These are phyloP conservation scores for Accipiter virgatus DNA, from an alignment of 2,113 vertebrate genomes.

Conservation along the genomic window DNA sequence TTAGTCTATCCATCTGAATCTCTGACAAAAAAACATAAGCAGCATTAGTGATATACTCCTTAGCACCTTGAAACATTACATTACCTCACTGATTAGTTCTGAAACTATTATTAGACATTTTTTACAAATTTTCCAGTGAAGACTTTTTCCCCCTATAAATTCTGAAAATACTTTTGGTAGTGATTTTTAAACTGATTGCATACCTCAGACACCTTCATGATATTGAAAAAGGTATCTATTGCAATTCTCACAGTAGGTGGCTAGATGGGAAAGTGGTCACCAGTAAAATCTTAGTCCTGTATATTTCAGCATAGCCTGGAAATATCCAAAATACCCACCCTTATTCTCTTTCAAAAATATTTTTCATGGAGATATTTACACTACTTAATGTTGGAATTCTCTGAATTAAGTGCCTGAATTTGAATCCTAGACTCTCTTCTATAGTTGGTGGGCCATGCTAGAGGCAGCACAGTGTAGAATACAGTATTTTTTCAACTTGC, in stretches of 20 bases:
- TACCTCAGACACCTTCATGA: background rate
- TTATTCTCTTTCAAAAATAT: background rate
- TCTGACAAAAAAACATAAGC: background rate
- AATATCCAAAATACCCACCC: background rate
- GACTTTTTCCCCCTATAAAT: background rate
- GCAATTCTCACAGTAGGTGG: background rate
- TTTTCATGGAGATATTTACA: background rate
- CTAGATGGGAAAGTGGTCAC: background rate
- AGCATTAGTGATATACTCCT: background rate
- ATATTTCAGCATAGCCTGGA: background rate
- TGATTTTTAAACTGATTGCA: background rate
- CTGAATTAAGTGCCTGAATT: background rate
- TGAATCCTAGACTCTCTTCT: background rate
- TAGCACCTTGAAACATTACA: background rate
- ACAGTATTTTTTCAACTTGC: background rate
- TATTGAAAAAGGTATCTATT: background rate
- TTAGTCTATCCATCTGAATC: background rate
- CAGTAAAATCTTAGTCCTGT: background rate
- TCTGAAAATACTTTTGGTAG: background rate
- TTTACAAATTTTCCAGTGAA: background rate
- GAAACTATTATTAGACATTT: background rate
- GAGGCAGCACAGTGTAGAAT: background rate
- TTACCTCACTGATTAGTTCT: background rate
- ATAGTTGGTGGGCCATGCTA: background rate
- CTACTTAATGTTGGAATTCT: background rate